Conservation (phyloP, 2,797 vertebrate species). For the Odontamblyopus lacepedii region DNA sequence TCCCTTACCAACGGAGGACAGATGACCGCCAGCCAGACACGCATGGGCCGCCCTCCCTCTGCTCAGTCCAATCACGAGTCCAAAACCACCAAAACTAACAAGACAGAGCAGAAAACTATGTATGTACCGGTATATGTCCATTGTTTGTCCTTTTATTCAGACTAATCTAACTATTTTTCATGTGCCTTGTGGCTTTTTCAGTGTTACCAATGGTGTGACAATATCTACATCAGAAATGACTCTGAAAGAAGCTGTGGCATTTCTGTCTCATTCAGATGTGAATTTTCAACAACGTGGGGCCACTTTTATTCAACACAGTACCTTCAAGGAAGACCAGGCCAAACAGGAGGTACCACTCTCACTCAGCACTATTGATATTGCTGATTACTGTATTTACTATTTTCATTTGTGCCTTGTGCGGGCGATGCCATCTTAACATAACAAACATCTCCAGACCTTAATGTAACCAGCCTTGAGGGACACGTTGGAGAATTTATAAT, state of each 20-base stretch:
- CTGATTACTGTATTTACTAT: background rate
- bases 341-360: slow-evolving; percentile 82
- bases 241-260: slow-evolving; percentile 83
- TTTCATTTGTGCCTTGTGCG: background rate
- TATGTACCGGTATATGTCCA: slow-evolving; percentile 57
- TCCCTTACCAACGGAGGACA: slow-evolving; percentile 30
- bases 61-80: slow-evolving; percentile 29
- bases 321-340: slow-evolving; percentile 84
- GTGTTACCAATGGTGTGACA: slow-evolving; percentile 61
- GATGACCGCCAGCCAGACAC: slow-evolving; percentile 33
- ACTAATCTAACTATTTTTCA: background rate
- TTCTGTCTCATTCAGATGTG: slow-evolving; percentile 77
- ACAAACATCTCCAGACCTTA: slow-evolving; percentile 15
- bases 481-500: slow-evolving; percentile 14
- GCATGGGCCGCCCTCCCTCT: background rate
- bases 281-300: slow-evolving; percentile 84
- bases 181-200: slow-evolving; percentile 9
- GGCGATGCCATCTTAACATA: background rate
- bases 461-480: slow-evolving; percentile 24
- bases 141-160: background rate
- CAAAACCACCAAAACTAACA: slow-evolving; percentile 43
- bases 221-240: slow-evolving; percentile 70
- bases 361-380: background rate
- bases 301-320: slow-evolving; percentile 87
- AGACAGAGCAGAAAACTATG: slow-evolving; percentile 42